Evolutionary conservation across 2,113 vertebrate species (phyloP), one percentile per base, ranked within the genome.

Genomic region (Balaenoptera acutorostrata): DNA sequence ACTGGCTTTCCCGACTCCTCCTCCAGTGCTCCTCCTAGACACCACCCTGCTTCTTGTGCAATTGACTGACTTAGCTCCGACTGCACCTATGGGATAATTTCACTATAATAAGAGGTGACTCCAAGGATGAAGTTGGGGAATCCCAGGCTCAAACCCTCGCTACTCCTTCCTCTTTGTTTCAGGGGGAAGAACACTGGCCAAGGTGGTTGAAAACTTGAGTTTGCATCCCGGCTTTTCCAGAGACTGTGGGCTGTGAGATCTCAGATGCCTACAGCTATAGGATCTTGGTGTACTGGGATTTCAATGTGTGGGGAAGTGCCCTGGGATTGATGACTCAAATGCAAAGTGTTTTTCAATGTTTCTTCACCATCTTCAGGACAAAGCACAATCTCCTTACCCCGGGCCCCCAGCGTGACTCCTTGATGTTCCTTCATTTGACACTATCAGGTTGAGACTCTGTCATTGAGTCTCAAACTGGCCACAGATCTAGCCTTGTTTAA

Each of bases 1-100:
- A 2, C 0, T 6, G 64, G 55, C 6, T 23, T 80, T 82, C n/a
- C 59, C 6, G 1, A 15, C 5, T 33, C 27, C 13, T 71, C 15
- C 44, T 49, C 29, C 18, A 27, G 8, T 0, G 6, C 2, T 44
- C 46, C n/a, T 12, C 55, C n/a, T 49, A 1, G 12, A n/a, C 2
- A 2, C 1, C 6, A 4, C 46, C 13, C 3, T 68, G 25, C 27
- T n/a, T 25, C 55, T 64, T 27, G 3, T 0, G 5, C 27, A 68
- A 27, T 0, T 57, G 20, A 64, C n/a, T 25, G 52, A 44, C 52
- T 15, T 25, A 17, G 21, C 14, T 64, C n/a, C 64, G 18, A 5
- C 15, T 39, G 68, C 17, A 31, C 31, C 66, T 44, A 23, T 5
- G 18, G 9, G 64, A 57, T 29, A 21, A 33, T 46, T 68, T 71